These are phyloP conservation scores for Natrix natrix DNA, from an alignment of 2,797 vertebrate species.

Conservation along the genomic window DNA sequence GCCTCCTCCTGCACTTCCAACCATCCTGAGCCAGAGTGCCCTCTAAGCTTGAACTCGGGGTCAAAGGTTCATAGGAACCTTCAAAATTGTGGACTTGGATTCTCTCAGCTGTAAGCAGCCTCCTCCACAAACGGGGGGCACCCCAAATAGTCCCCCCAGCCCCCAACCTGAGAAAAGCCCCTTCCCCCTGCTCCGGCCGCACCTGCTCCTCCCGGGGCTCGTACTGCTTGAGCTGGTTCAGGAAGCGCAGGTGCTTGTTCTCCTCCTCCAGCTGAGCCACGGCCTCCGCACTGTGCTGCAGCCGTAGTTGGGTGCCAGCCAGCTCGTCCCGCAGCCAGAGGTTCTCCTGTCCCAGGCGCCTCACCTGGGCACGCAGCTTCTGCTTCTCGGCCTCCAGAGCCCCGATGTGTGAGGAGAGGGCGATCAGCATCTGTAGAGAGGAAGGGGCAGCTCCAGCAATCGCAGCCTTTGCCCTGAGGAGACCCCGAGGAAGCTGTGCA, in stretches of 20 bases:
- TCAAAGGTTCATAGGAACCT: not conserved
- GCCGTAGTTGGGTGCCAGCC: constrained; percentile 55
- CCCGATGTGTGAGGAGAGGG: constrained; percentile 57
- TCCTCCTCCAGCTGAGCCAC: constrained; percentile 71
- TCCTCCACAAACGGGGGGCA: not conserved
- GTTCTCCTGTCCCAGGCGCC: constrained; percentile 68
- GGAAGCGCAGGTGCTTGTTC: constrained; percentile 65
- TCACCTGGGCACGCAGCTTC: constrained; percentile 60
- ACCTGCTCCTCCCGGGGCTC: constrained; percentile 50
- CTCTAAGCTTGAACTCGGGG: not conserved
- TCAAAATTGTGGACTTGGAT: not conserved
- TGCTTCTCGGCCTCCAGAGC: constrained; percentile 66
- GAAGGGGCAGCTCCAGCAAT: not conserved
- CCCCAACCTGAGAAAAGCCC: not conserved
- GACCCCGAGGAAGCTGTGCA: not conserved
- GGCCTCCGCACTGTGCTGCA: constrained; percentile 59
- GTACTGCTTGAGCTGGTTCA: constrained; percentile 62
- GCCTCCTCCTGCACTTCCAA: not conserved
- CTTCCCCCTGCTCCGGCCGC: not conserved
- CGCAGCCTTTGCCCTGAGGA: not conserved
- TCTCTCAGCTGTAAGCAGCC: not conserved
- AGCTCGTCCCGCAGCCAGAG: constrained; percentile 65
- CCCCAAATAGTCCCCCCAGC: not conserved
- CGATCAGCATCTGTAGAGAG: constrained; percentile 57
- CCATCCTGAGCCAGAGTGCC: not conserved